These are phyloP conservation scores for Strigops habroptila DNA, from an alignment of 2,113 vertebrate genomes.

Conservation along the genomic window DNA sequence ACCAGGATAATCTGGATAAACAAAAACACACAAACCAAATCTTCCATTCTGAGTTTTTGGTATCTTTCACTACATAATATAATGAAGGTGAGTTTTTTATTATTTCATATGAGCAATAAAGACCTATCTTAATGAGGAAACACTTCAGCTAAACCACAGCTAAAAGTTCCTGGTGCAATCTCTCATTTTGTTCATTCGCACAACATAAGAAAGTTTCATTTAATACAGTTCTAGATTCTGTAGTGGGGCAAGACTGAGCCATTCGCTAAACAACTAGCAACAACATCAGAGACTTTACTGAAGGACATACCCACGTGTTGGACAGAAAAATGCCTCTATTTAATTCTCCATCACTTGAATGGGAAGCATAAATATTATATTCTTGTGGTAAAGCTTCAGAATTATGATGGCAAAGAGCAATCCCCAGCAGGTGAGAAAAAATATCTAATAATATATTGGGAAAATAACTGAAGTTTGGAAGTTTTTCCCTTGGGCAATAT, in stretches of 20 bases:
- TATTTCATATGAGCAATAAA: background rate
- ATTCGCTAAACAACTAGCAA: background rate
- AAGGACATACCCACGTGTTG: background rate
- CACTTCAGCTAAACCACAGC: background rate
- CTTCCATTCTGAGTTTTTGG: background rate
- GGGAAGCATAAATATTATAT: background rate
- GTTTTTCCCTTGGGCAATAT: background rate
- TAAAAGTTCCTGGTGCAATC: background rate
- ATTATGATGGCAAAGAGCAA: background rate
- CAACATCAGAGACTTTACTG: background rate
- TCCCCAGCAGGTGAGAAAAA: background rate
- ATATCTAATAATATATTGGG: background rate
- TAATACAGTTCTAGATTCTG: background rate
- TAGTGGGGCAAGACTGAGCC: background rate
- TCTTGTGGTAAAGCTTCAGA: background rate
- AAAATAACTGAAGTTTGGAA: slow-evolving; percentile 35
- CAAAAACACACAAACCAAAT: background rate
- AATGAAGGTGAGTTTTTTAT: background rate
- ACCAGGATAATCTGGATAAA: background rate
- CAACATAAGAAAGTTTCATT: background rate
- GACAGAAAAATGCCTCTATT: background rate
- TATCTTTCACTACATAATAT: background rate
- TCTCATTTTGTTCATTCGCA: background rate
- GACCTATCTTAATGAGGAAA: background rate
- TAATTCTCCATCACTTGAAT: background rate